These are phyloP conservation scores for Chelonia mydas DNA, from an alignment of 2,797 vertebrate species.

Conservation along the genomic window DNA sequence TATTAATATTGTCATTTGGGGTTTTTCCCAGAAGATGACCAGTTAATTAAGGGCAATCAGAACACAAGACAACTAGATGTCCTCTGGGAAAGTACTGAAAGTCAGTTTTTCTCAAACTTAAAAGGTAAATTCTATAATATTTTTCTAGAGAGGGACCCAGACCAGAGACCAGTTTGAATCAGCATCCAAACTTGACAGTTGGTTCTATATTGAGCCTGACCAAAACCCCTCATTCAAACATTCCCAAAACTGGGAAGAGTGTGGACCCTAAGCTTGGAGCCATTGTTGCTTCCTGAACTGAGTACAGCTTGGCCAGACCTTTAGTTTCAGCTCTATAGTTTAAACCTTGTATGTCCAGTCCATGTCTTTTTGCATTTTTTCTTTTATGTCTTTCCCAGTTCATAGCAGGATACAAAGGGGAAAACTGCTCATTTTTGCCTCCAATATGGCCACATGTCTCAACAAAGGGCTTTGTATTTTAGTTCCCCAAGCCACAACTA, in stretches of 20 bases:
- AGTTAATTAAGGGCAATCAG: not conserved
- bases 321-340: not conserved
- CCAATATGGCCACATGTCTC: rapidly evolving
- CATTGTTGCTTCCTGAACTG: not conserved
- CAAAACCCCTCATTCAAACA: not conserved
- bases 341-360: not conserved
- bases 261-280: not conserved
- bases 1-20: not conserved
- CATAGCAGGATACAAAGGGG: rapidly evolving
- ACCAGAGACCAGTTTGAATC: no score
- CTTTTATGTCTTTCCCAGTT: not conserved
- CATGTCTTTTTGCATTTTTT: not conserved
- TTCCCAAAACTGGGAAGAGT: not conserved
- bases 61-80: not conserved
- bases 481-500: not conserved
- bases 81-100: not conserved
- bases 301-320: not conserved
- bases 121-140: no score
- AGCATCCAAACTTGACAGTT: not conserved
- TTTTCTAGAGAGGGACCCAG: no score
- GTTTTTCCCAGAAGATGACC: not conserved
- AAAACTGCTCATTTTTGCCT: not conserved
- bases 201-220: not conserved
- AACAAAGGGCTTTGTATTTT: not conserved
- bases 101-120: no score